Conservation (phyloP, 1,140 invertebrate species). For the Rhyacophila brunnea region DNA sequence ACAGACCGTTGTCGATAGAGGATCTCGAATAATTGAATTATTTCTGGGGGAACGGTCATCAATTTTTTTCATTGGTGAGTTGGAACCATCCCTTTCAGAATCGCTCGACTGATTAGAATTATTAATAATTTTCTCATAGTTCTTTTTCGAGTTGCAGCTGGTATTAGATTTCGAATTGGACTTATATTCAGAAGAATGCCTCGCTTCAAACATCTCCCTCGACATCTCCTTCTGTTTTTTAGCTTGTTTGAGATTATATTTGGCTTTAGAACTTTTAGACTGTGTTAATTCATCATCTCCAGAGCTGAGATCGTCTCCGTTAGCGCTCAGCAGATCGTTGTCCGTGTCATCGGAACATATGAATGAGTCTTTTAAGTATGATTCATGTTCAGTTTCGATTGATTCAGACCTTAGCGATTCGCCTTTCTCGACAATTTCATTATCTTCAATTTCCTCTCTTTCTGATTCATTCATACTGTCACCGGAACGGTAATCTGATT, state of each 20-base stretch:
- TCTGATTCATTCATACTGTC: constrained; percentile 19
- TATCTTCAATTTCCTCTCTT: constrained; percentile 21
- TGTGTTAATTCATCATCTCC: constrained; percentile 1
- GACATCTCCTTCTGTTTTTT: not conserved
- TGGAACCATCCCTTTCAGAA: too few species aligned
- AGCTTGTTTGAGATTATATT: not conserved
- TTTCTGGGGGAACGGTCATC: too few species aligned
- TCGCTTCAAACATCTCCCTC: not conserved
- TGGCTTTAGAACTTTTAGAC: not conserved
- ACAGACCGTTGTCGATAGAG: too few species aligned
- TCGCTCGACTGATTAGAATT: too few species aligned
- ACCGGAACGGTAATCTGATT: constrained; percentile 27
- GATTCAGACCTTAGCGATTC: constrained; percentile 20
- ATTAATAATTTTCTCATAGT: too few species aligned
- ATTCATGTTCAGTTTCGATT: constrained; percentile 10
- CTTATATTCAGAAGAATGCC: too few species aligned
- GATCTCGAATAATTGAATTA: too few species aligned
- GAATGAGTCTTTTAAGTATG: constrained; percentile 32
- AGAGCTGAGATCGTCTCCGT: not conserved
- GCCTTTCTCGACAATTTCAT: constrained; percentile 28
- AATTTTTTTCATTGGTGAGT: too few species aligned
- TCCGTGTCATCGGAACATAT: constrained; percentile 8
- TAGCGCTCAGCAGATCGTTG: not conserved
- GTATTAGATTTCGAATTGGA: too few species aligned
- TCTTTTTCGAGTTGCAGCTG: too few species aligned